Percentiles rank a stretch among this genome's conserved stretches.
Evolutionary conservation across 2,113 vertebrate genomes (phyloP).

Genomic region (Oreocharis arfaki): DNA sequence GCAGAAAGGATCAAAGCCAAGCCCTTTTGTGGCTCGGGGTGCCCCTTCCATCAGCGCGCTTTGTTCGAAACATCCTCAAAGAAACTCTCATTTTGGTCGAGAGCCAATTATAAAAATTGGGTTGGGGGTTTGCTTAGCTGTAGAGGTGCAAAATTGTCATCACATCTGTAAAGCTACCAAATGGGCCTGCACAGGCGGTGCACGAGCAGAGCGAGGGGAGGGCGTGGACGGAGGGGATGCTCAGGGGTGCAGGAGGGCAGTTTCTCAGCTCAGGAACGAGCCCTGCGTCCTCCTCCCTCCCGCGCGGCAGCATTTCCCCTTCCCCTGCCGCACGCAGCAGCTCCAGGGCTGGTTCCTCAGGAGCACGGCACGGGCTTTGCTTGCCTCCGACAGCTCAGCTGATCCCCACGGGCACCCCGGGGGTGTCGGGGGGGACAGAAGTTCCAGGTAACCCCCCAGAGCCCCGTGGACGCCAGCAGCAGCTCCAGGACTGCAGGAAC

Average conservation of each 20-base stretch:
- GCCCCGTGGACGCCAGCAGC: not conserved
- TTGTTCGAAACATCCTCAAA: not conserved
- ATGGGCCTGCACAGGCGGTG: fast-evolving
- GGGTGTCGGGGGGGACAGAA: fast-evolving
- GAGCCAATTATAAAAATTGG: slow-evolving; percentile 22
- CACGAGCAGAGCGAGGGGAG: not conserved
- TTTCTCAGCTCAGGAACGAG: not conserved
- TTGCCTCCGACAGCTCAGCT: fast-evolving
- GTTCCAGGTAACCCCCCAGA: fast-evolving
- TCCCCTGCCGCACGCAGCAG: fast-evolving
- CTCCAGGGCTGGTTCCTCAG: not conserved
- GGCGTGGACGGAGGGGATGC: not conserved
- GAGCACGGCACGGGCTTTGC: fast-evolving
- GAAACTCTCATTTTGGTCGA: slow-evolving; percentile 1
- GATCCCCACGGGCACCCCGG: not conserved
- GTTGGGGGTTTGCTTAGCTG: not conserved
- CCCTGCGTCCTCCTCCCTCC: not conserved
- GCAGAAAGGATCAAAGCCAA: slow-evolving; percentile 12
- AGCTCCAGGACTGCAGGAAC: not conserved
- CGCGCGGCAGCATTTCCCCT: not conserved
- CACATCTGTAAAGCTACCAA: not conserved
- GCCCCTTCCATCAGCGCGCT: not conserved
- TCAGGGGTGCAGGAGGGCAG: not conserved
- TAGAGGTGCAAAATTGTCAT: not conserved
- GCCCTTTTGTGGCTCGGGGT: not conserved